Evolutionary conservation across 2,113 vertebrate genomes (phyloP).

Genomic region (Ciconia stormi): DNA sequence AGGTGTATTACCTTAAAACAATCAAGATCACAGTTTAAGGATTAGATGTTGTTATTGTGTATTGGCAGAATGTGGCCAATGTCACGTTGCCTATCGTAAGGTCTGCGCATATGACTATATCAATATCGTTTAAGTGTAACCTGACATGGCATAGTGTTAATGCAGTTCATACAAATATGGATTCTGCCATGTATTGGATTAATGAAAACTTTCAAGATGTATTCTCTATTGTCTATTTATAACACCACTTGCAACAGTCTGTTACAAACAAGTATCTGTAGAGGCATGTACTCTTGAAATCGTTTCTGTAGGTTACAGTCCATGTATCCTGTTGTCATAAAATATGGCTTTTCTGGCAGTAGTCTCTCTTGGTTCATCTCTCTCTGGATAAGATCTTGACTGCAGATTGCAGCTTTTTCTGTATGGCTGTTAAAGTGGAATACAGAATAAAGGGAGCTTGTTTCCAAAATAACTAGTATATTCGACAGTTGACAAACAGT

Average conservation of each 20-base stretch:
- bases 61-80: not conserved
- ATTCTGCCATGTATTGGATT: not conserved
- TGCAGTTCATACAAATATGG: not conserved
- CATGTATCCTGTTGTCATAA: not conserved
- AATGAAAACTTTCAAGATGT: not conserved
- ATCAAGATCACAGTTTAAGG: not conserved
- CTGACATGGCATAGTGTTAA: not conserved
- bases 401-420: not conserved
- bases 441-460: not conserved
- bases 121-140: not conserved
- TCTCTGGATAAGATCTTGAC: not conserved
- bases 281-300: not conserved
- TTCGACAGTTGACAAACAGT: not conserved
- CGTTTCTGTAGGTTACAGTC: not conserved
- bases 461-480: not conserved
- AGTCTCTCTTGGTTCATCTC: not conserved
- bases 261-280: not conserved
- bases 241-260: not conserved
- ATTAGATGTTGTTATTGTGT: not conserved
- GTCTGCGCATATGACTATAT: fast-evolving
- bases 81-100: not conserved
- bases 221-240: not conserved
- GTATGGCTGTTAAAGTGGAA: not conserved
- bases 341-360: not conserved
- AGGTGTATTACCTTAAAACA: not conserved